phyloP scores from a whole-genome alignment of 2,113 vertebrate genomes.

The Syngnathus typhle region DNA sequence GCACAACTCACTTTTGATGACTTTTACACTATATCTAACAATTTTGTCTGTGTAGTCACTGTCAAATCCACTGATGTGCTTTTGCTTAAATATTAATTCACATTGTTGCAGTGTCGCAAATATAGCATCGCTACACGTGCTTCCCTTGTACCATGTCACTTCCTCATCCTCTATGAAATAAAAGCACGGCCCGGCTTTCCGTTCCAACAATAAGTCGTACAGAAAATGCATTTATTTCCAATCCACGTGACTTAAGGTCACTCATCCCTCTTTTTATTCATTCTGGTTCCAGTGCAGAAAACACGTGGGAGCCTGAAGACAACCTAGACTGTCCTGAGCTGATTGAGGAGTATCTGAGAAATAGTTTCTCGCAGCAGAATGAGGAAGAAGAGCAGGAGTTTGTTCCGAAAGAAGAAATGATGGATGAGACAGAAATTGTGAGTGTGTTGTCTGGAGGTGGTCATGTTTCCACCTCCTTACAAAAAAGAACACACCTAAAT shows the following conservation, averaged over 20 bases:
- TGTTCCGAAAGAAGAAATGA: slow-evolving; percentile 65
- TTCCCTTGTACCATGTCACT: too few species aligned
- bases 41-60: not conserved
- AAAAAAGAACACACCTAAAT: slow-evolving; percentile 18
- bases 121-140: too few species aligned
- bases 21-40: not conserved
- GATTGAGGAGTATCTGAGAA: slow-evolving; percentile 92
- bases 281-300: slow-evolving; percentile 81
- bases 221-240: too few species aligned
- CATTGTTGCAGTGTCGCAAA: too few species aligned
- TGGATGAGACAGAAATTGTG: slow-evolving; percentile 68
- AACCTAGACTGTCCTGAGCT: slow-evolving; percentile 97
- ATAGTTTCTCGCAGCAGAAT: slow-evolving; percentile 69
- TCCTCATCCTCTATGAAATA: too few species aligned
- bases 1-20: not conserved
- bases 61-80: not conserved
- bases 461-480: slow-evolving; percentile 14
- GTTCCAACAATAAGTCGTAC: too few species aligned
- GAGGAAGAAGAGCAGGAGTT: slow-evolving; percentile 43
- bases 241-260: not conserved
- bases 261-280: not conserved
- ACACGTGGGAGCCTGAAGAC: slow-evolving; percentile 98
- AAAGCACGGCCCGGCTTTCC: too few species aligned
- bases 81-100: not conserved
- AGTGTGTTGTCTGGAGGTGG: slow-evolving; percentile 30